Conservation (phyloP, 1,140 invertebrate species). For the Ctenoplectra terminalis region DNA sequence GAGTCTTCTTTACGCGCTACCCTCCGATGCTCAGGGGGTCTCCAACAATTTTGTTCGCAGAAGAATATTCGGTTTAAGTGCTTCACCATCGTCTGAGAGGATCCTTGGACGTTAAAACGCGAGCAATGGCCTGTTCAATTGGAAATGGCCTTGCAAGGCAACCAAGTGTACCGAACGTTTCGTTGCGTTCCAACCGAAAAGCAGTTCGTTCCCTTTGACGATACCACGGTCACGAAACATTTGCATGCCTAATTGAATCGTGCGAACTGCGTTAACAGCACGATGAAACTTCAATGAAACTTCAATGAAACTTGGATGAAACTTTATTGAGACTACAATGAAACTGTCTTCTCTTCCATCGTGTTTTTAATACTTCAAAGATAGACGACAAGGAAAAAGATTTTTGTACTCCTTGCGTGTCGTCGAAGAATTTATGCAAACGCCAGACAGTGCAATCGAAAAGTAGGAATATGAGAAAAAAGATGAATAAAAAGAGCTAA, state of each 20-base stretch:
- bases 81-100: not conserved
- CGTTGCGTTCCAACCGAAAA: not conserved
- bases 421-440: conserved; percentile 47
- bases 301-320: too few relatives aligned
- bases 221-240: not conserved
- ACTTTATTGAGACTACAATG: too few relatives aligned
- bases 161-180: not conserved
- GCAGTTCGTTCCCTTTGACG: not conserved
- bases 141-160: conserved; percentile 1
- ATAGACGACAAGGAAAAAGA: too few relatives aligned
- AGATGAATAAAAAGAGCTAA: conserved; percentile 24
- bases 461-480: not conserved
- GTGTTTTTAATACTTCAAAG: too few relatives aligned
- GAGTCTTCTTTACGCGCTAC: too few relatives aligned
- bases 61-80: not conserved
- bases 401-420: not conserved
- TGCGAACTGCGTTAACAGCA: not conserved
- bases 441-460: conserved; percentile 8
- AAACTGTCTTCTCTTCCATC: too few relatives aligned
- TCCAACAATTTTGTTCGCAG: not conserved
- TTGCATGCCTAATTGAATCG: conserved; percentile 36
- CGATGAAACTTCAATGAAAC: too few relatives aligned
- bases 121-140: conserved; percentile 7
- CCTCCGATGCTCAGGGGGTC: too few relatives aligned
- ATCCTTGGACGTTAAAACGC: not conserved